Percentiles rank a stretch among this genome's conserved stretches.
Evolutionary conservation across 2,113 vertebrate species (phyloP).

Genomic region (Zosterops pallidus): DNA sequence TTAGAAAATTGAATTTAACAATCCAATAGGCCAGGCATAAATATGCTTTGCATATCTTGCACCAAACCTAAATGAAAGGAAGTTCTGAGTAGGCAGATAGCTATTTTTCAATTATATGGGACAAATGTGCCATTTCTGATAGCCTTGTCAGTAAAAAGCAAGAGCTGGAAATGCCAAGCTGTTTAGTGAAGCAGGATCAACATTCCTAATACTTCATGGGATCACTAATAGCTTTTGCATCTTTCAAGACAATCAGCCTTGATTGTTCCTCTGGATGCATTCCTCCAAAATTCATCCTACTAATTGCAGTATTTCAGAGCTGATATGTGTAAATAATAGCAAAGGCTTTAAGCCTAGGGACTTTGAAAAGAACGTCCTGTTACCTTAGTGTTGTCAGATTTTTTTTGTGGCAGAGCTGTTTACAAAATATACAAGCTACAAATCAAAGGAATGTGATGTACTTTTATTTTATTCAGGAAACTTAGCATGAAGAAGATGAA

Average conservation of each 20-base stretch:
- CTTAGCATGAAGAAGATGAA: slow-evolving; percentile 48
- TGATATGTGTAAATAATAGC: slow-evolving; percentile 51
- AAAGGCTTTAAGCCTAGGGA: neutral
- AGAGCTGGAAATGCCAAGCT: slow-evolving; percentile 50
- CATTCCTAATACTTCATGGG: slow-evolving; percentile 33
- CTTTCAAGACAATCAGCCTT: slow-evolving; percentile 18
- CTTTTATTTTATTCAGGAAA: slow-evolving; percentile 54
- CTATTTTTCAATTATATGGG: slow-evolving; percentile 69
- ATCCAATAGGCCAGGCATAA: slow-evolving; percentile 51
- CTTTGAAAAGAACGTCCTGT: slow-evolving; percentile 1
- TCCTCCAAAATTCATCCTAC: slow-evolving; percentile 42
- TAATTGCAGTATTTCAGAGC: slow-evolving; percentile 55
- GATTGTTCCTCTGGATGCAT: slow-evolving; percentile 39
- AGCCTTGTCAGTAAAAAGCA: slow-evolving; percentile 47
- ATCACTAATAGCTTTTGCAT: slow-evolving; percentile 39
- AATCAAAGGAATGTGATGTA: slow-evolving; percentile 53
- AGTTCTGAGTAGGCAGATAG: slow-evolving; percentile 63
- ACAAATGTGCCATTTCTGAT: slow-evolving; percentile 65
- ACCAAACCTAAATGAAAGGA: slow-evolving; percentile 60
- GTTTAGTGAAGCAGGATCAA: slow-evolving; percentile 35
- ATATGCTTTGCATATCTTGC: slow-evolving; percentile 58
- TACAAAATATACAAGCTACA: slow-evolving; percentile 39
- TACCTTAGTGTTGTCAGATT: slow-evolving; percentile 32
- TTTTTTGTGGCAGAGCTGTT: slow-evolving; percentile 55
- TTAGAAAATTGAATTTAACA: slow-evolving; percentile 51